Evolutionary conservation across 2,888 invertebrate genomes (phyloP).

Genomic region (Microctonus aethiopoides): DNA sequence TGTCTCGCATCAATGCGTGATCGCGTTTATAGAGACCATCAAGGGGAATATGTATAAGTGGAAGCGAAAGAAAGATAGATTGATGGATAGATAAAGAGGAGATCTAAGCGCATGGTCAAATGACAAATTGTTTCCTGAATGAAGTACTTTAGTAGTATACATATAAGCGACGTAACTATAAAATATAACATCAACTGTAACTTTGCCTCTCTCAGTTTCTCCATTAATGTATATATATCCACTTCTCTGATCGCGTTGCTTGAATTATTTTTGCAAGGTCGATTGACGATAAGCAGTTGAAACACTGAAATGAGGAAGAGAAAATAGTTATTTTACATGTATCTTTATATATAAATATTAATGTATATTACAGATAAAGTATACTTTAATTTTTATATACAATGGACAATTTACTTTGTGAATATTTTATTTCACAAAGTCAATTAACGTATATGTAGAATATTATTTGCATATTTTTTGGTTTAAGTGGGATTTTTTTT

Average conservation of each 20-base stretch:
- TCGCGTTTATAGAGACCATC: not conserved
- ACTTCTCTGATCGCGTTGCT: not conserved
- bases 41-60: not conserved
- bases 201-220: slow-evolving; percentile 29
- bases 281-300: slow-evolving; percentile 28
- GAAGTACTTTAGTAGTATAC: slow-evolving; percentile 37
- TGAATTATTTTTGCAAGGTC: slow-evolving; percentile 32
- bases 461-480: no score
- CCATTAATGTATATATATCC: slow-evolving; percentile 21
- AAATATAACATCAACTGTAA: no score
- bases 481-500: not conserved
- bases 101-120: slow-evolving; percentile 37
- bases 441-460: no score
- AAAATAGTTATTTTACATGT: not conserved
- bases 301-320: slow-evolving; percentile 7
- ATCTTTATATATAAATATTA: not conserved
- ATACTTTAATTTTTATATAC: not conserved
- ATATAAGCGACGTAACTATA: slow-evolving; percentile 33
- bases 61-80: slow-evolving; percentile 6
- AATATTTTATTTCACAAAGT: not conserved
- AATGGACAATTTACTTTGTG: not conserved
- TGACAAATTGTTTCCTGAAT: slow-evolving; percentile 48
- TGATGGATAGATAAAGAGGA: slow-evolving; percentile 24
- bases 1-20: slow-evolving; percentile 1
- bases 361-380: not conserved